Evolutionary conservation across 2,797 vertebrate species (phyloP), one percentile per base, ranked within the genome.

Genomic region (Kryptolebias ocellatus): DNA sequence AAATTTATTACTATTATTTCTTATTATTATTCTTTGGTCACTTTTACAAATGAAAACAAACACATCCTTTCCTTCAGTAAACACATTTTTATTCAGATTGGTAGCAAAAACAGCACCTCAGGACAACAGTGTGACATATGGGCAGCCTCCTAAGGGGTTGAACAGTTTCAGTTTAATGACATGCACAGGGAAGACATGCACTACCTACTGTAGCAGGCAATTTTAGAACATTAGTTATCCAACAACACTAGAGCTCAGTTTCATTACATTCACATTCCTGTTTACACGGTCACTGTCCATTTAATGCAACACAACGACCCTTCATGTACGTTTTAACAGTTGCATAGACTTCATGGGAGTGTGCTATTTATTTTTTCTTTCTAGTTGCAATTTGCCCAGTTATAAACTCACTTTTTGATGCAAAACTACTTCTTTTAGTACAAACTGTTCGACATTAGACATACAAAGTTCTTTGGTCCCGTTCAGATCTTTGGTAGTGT

Each of bases 91-190:
- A 91, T 92, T 92, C 89, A 60, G 64, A 88, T 92, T 89, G 86
- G 85, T 94, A 93, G 91, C 90, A 93, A 93, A 94, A 93, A 91
- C 88, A 93, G 92, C 93, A 93, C 92, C 92, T 89, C 78, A 68
- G 87, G 87, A 86, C 80, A 83, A 84, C 80, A 86, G 83, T 81
- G 72, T 86, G 75, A 67, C 37, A 67, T 10, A 12, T 77, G 77
- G 85, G 83, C 72, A 73, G 78, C 68, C 76, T 90, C 83, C 89
- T 81, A 80, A 84, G 78, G 84, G 83, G 82, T 89, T 39, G 5
- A 69, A 84, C 78, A 57, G 58, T 84, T 87, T 86, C 78, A 85
- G 83, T 87, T 90, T 80, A 79, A 90, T 74, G 79, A 90, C 76
- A 81, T 72, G 69, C 81, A 88, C 65, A 76, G 80, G 84, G 84